Conservation (phyloP, 2,888 invertebrate genomes). For the Apeira syringaria region DNA sequence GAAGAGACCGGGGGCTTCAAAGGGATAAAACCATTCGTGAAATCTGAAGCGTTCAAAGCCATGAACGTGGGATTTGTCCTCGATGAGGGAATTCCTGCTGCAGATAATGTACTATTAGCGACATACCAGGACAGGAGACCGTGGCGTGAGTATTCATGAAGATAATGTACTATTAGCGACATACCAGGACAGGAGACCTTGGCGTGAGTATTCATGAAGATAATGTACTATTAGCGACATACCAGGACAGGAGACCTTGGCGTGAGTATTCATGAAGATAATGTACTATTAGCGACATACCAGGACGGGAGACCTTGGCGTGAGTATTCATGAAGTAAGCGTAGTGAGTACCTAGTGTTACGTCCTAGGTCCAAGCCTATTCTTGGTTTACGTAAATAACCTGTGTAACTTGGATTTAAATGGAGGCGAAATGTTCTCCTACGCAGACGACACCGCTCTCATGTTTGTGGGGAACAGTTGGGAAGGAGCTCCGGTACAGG, state of each 20-base stretch:
- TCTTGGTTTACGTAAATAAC: too few species aligned
- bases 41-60: slow-evolving; percentile 86
- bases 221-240: slow-evolving; percentile 83
- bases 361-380: too few species aligned
- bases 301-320: slow-evolving; percentile 91
- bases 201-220: slow-evolving; percentile 88
- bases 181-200: slow-evolving; percentile 88
- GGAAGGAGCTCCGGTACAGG: too few species aligned
- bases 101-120: slow-evolving; percentile 79
- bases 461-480: too few species aligned
- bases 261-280: slow-evolving; percentile 86
- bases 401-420: too few species aligned
- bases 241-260: slow-evolving; percentile 90
- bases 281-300: slow-evolving; percentile 84
- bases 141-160: slow-evolving; percentile 89
- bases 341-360: too few species aligned
- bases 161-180: slow-evolving; percentile 82
- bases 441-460: too few species aligned
- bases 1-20: slow-evolving; percentile 92
- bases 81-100: slow-evolving; percentile 89
- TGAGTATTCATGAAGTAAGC: too few species aligned
- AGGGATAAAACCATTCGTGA: slow-evolving; percentile 89
- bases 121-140: slow-evolving; percentile 88
- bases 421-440: too few species aligned
- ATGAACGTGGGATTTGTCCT: slow-evolving; percentile 92